Conservation (phyloP, 2,888 invertebrate species). For the Philopedon plagiatum region DNA sequence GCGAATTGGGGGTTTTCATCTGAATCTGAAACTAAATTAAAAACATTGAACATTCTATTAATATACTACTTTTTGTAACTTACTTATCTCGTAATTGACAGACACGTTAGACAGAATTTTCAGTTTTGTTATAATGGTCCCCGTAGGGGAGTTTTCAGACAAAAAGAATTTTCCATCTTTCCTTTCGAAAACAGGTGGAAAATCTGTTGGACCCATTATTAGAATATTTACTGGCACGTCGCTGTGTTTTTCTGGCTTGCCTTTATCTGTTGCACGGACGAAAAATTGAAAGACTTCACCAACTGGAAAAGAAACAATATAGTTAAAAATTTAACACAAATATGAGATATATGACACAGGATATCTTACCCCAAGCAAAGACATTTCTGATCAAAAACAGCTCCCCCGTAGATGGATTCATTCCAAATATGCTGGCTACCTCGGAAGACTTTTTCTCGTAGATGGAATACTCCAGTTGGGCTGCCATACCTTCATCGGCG, state of each 20-base stretch:
- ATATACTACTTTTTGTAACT: not conserved
- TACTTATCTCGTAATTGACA: conserved; percentile 73
- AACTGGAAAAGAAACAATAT: conserved; percentile 72
- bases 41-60: not conserved
- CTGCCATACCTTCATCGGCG: conserved; percentile 81
- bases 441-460: conserved; percentile 79
- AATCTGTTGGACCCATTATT: conserved; percentile 80
- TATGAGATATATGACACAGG: too few species aligned
- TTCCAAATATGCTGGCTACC: conserved; percentile 79
- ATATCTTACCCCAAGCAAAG: conserved; percentile 68
- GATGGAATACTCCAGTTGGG: conserved; percentile 82
- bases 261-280: conserved; percentile 89
- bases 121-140: conserved; percentile 78
- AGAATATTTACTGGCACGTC: conserved; percentile 88
- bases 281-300: conserved; percentile 89
- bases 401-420: conserved; percentile 83
- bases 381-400: conserved; percentile 78
- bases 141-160: conserved; percentile 81
- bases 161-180: conserved; percentile 85
- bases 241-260: conserved; percentile 80
- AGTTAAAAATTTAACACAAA: not conserved
- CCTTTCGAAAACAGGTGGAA: conserved; percentile 82
- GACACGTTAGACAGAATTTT: conserved; percentile 77
- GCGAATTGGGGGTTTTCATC: conserved; percentile 78
- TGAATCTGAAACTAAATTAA: conserved; percentile 70